Percentiles rank a stretch among this genome's conserved stretches.
Evolutionary conservation across 2,113 vertebrate genomes (phyloP).

Genomic region (human (Homo sapiens)): GRCh38 chr12:112217501-112218000

Average conservation of each 20-base stretch:
- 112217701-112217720: neutral
- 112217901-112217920: neutral
- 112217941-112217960: conserved; percentile 5
- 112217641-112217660: neutral
- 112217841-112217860: neutral
- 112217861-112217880: neutral
- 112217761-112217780: neutral
- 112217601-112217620: neutral
- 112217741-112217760: no score
- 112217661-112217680: no score
- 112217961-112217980: neutral
- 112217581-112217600: neutral
- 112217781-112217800: neutral
- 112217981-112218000: no score
- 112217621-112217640: neutral
- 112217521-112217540: neutral
- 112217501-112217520: neutral
- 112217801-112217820: neutral
- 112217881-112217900: neutral
- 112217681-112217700: no score
- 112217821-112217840: neutral
- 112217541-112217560: neutral
- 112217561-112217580: neutral
- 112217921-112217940: neutral
- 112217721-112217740: neutral